Percentiles rank a stretch among this genome's conserved stretches.
These are phyloP conservation scores for Linepithema humile DNA, from an alignment of 1,140 invertebrate species.

Conservation along the genomic window DNA sequence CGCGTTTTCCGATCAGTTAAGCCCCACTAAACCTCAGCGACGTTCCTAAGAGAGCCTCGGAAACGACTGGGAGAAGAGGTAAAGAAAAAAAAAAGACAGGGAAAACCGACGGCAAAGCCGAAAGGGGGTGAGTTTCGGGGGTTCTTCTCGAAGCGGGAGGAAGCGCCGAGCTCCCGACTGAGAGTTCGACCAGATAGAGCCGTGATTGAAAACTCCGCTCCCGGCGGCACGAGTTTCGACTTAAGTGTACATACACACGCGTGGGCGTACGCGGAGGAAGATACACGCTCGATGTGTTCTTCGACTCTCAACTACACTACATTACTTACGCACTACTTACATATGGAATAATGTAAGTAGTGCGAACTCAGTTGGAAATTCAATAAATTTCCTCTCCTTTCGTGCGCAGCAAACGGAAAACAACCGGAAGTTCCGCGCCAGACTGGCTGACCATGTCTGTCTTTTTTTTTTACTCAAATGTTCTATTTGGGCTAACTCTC, in stretches of 20 bases:
- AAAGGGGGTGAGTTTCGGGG: conserved; percentile 10
- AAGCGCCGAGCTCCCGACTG: conserved; percentile 48
- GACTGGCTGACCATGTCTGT: not conserved
- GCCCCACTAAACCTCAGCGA: conserved; percentile 75
- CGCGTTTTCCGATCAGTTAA: conserved; percentile 82
- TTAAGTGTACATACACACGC: conserved; percentile 72
- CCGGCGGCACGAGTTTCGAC: conserved; percentile 75
- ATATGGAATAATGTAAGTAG: conserved; percentile 39
- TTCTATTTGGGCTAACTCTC: too few relatives aligned
- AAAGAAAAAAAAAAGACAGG: conserved; percentile 49
- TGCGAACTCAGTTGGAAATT: conserved; percentile 14
- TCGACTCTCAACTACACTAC: not conserved
- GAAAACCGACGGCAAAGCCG: conserved; percentile 24
- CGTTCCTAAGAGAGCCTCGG: conserved; percentile 57
- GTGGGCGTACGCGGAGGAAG: not conserved
- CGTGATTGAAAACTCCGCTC: conserved; percentile 82
- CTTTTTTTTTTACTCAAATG: too few relatives aligned
- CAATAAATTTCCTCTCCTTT: not conserved
- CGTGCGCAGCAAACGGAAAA: not conserved
- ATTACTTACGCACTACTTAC: too few relatives aligned
- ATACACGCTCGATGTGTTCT: not conserved
- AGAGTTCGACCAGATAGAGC: conserved; percentile 79
- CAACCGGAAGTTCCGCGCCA: not conserved
- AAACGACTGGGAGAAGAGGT: conserved; percentile 5
- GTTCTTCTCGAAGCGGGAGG: conserved; percentile 36